Evolutionary conservation across 2,888 invertebrate species (phyloP).

Genomic region (Nomada ferruginata): DNA sequence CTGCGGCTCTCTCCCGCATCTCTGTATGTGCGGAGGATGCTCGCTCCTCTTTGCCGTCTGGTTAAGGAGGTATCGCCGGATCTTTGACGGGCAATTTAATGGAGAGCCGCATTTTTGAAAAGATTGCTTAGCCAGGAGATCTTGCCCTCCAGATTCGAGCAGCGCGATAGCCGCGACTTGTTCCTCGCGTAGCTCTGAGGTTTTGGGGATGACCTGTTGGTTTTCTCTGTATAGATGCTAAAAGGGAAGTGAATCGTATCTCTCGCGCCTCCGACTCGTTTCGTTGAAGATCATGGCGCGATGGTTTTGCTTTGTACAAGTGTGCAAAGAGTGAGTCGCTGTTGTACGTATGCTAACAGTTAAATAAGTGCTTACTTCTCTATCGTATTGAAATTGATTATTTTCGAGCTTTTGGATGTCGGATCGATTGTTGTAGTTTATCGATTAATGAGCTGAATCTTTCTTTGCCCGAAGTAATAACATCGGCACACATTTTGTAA

Average conservation of each 20-base stretch:
- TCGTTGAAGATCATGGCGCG: too few species aligned
- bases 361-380: too few species aligned
- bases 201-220: background rate
- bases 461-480: too few species aligned
- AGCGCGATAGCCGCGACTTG: background rate
- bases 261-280: background rate
- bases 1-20: conserved; percentile 20
- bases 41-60: conserved; percentile 13
- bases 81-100: conserved; percentile 49
- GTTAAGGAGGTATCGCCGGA: conserved; percentile 38
- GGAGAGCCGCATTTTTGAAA: conserved; percentile 25
- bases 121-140: conserved; percentile 23
- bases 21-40: background rate
- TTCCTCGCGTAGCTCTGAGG: background rate
- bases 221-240: too few species aligned
- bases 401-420: too few species aligned
- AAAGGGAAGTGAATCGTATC: background rate
- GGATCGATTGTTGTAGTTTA: too few species aligned
- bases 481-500: too few species aligned
- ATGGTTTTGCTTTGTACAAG: too few species aligned
- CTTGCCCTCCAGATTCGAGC: background rate
- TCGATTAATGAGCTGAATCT: too few species aligned
- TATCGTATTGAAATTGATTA: too few species aligned
- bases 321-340: too few species aligned
- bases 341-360: too few species aligned